Evolutionary conservation across 2,888 invertebrate species (phyloP), one percentile per base, ranked within the genome.

Genomic region (Didymodactylos carnosus): DNA sequence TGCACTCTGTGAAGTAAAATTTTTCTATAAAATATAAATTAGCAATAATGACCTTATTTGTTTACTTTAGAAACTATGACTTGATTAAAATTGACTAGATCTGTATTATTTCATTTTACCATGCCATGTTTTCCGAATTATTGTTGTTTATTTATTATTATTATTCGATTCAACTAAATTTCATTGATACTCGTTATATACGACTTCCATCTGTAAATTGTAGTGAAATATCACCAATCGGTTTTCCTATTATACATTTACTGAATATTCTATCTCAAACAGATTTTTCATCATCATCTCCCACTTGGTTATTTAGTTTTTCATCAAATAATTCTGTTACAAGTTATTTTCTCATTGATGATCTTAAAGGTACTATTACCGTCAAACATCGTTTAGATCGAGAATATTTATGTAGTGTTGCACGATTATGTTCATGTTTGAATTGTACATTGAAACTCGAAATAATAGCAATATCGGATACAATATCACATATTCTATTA

Each of bases 331-430:
- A 23, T 14, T 14, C 11, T 14, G 14, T 51, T 5, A 51, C 23
- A 51, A 14, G 25, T 2, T 51, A 51, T 51, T 51, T 51, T 27
- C 6, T 51, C 23, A 25, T 51, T 25, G 51, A 51, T 51, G 19
- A 51, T 27, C 51, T 51, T 27, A 51, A 51, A 51, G 51, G 51
- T 51, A 51, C 51, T 25, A 51, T 51, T 14, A 51, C 11, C 10
- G 14, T 78, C 10, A 74, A 75, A 53, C 53, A 49, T 27, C 29
- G 29, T 11, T 72, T 78, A 27, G 78, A 78, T 62, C 72, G 78
- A 4, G 78, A 78, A 71, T 40, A 40, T 23, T 69, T 51, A 13
- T 51, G 51, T 51, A 23, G 19, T 8, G 23, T 51, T 25, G n/a
- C n/a, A n/a, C 23, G 27, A 25, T 25, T 51, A 23, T 51, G 51